Evolutionary conservation across 2,888 invertebrate species (phyloP).

Genomic region (Leptopilina myrica): DNA sequence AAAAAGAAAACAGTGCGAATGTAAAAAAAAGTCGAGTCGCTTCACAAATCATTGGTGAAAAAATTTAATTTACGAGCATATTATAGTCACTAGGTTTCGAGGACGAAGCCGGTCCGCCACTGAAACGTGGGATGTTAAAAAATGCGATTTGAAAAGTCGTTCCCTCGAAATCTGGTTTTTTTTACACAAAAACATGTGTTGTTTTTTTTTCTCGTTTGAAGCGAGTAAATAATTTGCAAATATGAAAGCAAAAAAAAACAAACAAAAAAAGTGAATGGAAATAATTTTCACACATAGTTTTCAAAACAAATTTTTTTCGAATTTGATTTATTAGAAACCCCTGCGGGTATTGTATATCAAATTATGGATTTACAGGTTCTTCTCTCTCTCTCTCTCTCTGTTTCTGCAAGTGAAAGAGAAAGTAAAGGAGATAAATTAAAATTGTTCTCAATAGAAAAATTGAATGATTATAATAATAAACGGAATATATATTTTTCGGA

Average conservation of each 20-base stretch:
- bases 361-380: no score
- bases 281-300: no score
- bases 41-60: conserved; percentile 52
- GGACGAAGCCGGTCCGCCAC: conserved; percentile 44
- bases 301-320: neutral
- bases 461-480: neutral
- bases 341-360: no score
- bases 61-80: conserved; percentile 48
- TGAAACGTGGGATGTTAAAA: conserved; percentile 49
- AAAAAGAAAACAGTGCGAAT: conserved; percentile 1
- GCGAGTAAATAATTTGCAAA: neutral
- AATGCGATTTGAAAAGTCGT: conserved; percentile 43
- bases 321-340: no score
- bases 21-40: conserved; percentile 39
- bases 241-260: neutral
- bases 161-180: conserved; percentile 24
- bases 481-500: no score
- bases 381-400: no score
- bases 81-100: conserved; percentile 46
- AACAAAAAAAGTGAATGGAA: neutral
- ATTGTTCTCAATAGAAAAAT: neutral
- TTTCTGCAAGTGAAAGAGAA: no score
- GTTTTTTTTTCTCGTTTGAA: neutral
- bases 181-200: neutral
- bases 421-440: no score